Conservation (phyloP, 2,797 vertebrate genomes). For the Chaenodraco wilsoni region DNA sequence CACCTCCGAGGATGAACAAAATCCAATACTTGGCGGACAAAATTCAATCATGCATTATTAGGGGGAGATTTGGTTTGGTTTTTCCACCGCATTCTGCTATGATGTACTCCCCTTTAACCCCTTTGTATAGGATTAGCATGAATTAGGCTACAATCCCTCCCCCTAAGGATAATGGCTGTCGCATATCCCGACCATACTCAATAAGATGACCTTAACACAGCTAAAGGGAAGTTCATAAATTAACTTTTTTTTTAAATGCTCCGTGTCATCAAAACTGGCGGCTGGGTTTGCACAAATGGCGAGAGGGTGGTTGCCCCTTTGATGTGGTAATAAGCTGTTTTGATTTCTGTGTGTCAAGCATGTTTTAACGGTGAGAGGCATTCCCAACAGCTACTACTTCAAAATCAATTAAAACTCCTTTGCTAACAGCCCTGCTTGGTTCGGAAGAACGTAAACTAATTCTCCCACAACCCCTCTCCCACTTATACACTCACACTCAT, state of each 20-base stretch:
- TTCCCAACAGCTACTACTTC: conserved; percentile 74
- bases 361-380: conserved; percentile 70
- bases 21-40: conserved; percentile 4
- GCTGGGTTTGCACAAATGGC: conserved; percentile 62
- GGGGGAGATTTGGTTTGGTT: conserved; percentile 22
- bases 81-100: background rate
- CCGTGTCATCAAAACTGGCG: conserved; percentile 65
- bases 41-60: conserved; percentile 23
- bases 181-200: conserved; percentile 22
- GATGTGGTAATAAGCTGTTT: conserved; percentile 79
- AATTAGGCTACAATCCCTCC: conserved; percentile 15
- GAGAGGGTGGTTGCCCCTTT: conserved; percentile 66
- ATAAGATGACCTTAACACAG: conserved; percentile 46
- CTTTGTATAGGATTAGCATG: conserved; percentile 13
- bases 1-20: conserved; percentile 37
- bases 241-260: conserved; percentile 13
- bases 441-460: conserved; percentile 58
- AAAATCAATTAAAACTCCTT: conserved; percentile 77
- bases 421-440: conserved; percentile 63
- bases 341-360: conserved; percentile 74
- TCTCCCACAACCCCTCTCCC: conserved; percentile 13
- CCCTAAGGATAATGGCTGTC: conserved; percentile 16
- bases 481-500: conserved; percentile 35
- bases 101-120: conserved; percentile 1
- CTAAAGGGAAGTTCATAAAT: conserved; percentile 54